Percentiles rank a stretch among this genome's conserved stretches.
These are phyloP conservation scores for Pelecanus crispus DNA, from an alignment of 2,113 vertebrate genomes.

Conservation along the genomic window DNA sequence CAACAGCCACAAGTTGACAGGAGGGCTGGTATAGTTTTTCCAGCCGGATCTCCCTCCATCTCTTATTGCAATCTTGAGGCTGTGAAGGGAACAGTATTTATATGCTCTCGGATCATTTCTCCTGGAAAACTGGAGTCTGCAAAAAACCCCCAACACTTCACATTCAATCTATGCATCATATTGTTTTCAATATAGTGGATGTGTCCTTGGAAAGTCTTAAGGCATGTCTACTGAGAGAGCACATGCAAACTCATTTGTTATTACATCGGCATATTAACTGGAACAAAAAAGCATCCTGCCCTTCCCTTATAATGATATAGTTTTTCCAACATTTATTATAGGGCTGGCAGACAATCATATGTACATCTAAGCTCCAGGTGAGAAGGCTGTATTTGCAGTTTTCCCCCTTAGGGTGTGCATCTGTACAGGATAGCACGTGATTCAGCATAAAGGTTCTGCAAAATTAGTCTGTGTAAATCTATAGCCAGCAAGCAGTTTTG, in stretches of 20 bases:
- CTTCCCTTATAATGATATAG: background rate
- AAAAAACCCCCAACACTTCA: background rate
- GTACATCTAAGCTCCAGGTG: background rate
- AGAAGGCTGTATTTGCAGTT: background rate
- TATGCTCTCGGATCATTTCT: background rate
- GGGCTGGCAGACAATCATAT: background rate
- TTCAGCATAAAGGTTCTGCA: background rate
- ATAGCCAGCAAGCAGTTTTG: background rate
- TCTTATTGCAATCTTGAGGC: background rate
- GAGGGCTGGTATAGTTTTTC: background rate
- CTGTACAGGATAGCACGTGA: background rate
- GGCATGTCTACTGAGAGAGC: background rate
- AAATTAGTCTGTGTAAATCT: background rate
- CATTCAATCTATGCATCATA: background rate
- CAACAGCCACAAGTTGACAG: background rate
- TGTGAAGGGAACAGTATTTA: background rate
- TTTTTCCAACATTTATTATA: background rate
- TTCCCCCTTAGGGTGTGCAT: background rate
- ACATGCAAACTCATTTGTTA: background rate
- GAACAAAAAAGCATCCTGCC: background rate
- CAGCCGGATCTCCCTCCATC: background rate
- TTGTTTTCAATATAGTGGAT: background rate
- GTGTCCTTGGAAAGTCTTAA: background rate
- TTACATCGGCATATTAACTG: background rate
- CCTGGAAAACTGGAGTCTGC: background rate